These are phyloP conservation scores for Orycteropus afer DNA, from an alignment of 2,113 vertebrate genomes.

Conservation along the genomic window DNA sequence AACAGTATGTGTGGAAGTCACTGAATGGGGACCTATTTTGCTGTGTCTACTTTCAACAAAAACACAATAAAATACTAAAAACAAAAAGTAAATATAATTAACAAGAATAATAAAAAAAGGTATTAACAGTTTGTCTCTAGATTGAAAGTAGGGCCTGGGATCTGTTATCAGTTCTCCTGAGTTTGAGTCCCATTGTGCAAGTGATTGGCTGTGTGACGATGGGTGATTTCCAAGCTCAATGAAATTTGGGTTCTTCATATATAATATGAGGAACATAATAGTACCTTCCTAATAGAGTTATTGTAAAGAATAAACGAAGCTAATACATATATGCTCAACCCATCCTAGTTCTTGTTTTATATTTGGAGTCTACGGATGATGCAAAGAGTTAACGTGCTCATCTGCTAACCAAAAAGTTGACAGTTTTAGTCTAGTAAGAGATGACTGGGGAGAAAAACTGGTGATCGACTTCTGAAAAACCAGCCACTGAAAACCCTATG, in stretches of 20 bases:
- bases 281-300: neutral
- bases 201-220: neutral
- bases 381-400: too few relatives aligned
- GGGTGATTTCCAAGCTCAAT: neutral
- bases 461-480: neutral
- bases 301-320: neutral
- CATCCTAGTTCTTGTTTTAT: too few relatives aligned
- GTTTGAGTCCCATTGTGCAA: neutral
- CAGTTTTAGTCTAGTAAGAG: neutral
- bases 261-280: neutral
- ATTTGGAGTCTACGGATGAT: too few relatives aligned
- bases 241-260: neutral
- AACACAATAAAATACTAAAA: too few relatives aligned
- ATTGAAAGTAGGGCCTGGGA: neutral
- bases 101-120: neutral
- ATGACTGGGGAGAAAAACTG: neutral
- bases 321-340: neutral
- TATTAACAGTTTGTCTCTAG: slow-evolving; percentile 29
- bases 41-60: neutral
- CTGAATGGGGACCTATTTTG: neutral
- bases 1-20: neutral
- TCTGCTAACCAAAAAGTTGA: too few relatives aligned
- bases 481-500: neutral
- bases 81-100: neutral
- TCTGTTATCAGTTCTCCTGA: neutral